phyloP scores from a whole-genome alignment of 2,888 invertebrate genomes.

The Polymixis lichenea region DNA sequence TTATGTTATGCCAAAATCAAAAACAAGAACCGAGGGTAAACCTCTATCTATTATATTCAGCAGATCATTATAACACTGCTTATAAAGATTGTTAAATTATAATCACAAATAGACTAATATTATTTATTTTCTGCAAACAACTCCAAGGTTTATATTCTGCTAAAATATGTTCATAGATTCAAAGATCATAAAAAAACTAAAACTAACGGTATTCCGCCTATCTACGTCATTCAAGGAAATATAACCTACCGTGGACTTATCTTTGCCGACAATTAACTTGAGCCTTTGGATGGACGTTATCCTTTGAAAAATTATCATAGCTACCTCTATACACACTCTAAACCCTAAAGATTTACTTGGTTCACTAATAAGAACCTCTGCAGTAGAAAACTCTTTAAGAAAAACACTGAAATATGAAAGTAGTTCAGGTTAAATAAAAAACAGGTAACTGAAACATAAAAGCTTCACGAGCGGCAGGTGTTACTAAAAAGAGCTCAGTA shows the following conservation, averaged over 20 bases:
- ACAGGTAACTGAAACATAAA: constrained; percentile 38
- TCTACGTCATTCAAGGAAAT: constrained; percentile 27
- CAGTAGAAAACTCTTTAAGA: background rate
- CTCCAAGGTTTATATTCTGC: too few species aligned
- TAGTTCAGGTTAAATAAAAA: constrained; percentile 32
- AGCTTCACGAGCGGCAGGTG: constrained; percentile 30
- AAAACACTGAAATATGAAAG: constrained; percentile 16
- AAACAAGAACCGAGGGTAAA: background rate
- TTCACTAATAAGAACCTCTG: background rate
- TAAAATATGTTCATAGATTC: too few species aligned
- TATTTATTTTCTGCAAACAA: too few species aligned
- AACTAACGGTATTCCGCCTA: background rate
- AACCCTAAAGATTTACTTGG: background rate
- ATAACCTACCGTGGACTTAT: constrained; percentile 45
- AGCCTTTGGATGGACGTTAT: constrained; percentile 29
- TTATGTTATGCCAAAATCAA: background rate
- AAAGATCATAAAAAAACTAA: background rate
- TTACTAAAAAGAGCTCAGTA: constrained; percentile 26
- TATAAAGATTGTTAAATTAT: too few species aligned
- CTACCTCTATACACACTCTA: background rate
- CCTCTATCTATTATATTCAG: background rate
- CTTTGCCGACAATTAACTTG: constrained; percentile 55
- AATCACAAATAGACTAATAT: too few species aligned
- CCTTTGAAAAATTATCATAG: constrained; percentile 39
- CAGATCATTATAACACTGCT: background rate